Evolutionary conservation across 2,113 vertebrate genomes (phyloP), one percentile per base, ranked within the genome.

Genomic region (Oceanodroma tethys): DNA sequence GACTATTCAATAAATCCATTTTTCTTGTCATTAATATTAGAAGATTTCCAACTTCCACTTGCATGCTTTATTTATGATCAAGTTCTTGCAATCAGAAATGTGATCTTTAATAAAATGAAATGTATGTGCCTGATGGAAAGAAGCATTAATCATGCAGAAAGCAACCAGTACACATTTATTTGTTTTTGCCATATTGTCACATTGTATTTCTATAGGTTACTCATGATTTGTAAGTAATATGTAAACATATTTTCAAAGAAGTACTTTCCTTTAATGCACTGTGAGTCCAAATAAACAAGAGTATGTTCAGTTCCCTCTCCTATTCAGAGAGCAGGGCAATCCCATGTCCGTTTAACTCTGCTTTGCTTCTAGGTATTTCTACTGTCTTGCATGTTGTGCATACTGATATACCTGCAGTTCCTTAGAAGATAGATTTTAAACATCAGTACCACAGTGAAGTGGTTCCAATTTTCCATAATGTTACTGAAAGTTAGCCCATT

Each of bases 61-160:
- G 73, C 78, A 95, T 96, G 89, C 73, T 91, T 95, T 96, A 95
- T 96, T 97, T 97, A 94, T 95, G 96, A 96, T 95, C 86, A 96
- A 94, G 86, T 97, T 95, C 84, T 96, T 94, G 95, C 93, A 95
- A 96, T 97, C 93, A 96, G 94, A 95, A 95, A 93, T 96, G 86
- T 94, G 96, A 95, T 95, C 95, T 97, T 97, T 95, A 97, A 97
- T 97, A 96, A 97, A 95, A 96, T 91, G 89, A 93, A 96, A 93
- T 95, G 74, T 95, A 94, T 94, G 84, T 79, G 53, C 93, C 91
- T 94, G 89, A 89, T 91, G 75, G 84, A 93, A 91, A 95, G 80
- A 95, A 90, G 15, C 87, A 97, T 97, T 97, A 95, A 95, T 96
- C 96, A 96, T 66, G 71, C 60, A 90, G 81, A 95, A 97, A 91